Evolutionary conservation across 2,888 invertebrate genomes (phyloP).

Genomic region (Pseudoips prasinana): DNA sequence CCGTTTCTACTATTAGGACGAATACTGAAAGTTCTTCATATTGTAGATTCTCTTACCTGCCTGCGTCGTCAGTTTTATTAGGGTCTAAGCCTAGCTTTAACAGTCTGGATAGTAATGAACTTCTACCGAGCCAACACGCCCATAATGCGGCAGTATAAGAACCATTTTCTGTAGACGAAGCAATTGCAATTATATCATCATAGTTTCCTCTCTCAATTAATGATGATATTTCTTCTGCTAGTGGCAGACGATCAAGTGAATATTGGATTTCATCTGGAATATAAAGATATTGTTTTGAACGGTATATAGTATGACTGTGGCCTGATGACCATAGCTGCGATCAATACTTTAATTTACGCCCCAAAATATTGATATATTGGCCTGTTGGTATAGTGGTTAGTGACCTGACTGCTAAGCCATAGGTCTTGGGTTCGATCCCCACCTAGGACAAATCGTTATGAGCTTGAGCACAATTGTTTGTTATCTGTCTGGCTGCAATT

Average conservation of each 20-base stretch:
- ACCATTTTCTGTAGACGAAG: conserved; percentile 44
- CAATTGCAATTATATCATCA: conserved; percentile 62
- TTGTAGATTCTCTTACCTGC: conserved; percentile 75
- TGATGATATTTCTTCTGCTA: conserved; percentile 67
- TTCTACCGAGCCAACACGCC: conserved; percentile 83
- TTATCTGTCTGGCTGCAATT: no score
- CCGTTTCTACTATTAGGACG: no score
- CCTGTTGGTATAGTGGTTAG: not conserved
- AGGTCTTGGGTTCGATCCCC: no score
- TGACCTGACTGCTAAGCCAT: no score
- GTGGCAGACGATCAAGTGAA: conserved; percentile 62
- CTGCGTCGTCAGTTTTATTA: conserved; percentile 84
- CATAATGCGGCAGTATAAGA: conserved; percentile 80
- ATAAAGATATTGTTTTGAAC: conserved; percentile 4
- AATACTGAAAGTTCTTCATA: no score
- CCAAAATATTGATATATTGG: not conserved
- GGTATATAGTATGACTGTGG: not conserved
- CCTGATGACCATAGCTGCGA: not conserved
- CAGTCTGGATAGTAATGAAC: conserved; percentile 75
- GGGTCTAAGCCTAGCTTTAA: conserved; percentile 83
- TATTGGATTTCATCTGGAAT: conserved; percentile 65
- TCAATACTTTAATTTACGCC: not conserved
- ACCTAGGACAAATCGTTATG: no score
- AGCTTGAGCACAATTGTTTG: no score
- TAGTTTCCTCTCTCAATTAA: conserved; percentile 66